These are phyloP conservation scores for Lithobates pipiens DNA, from an alignment of 2,797 vertebrate genomes.

Conservation along the genomic window DNA sequence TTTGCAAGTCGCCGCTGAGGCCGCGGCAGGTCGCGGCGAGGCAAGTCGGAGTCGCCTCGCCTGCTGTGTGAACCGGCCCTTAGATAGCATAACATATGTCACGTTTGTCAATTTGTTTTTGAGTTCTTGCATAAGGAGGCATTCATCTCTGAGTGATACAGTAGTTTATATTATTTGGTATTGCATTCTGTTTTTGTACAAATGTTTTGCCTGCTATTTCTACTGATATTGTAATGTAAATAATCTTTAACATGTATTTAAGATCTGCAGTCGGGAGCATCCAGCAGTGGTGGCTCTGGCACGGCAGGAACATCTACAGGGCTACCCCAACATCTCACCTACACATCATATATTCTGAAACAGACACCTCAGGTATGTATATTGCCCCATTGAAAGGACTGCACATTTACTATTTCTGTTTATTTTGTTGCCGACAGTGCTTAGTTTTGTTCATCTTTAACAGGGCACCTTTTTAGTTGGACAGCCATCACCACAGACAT, in stretches of 20 bases:
- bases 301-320: constrained; percentile 83
- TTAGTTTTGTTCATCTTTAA: constrained; percentile 16
- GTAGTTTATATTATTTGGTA: too few species aligned
- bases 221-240: not conserved
- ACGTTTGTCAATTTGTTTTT: not conserved
- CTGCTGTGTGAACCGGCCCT: too few species aligned
- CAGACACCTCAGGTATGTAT: constrained; percentile 94
- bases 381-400: not conserved
- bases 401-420: not conserved
- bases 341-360: constrained; percentile 97
- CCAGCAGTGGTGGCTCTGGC: constrained; percentile 75
- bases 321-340: constrained; percentile 92
- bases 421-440: not conserved
- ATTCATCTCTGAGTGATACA: too few species aligned
- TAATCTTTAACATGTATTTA: constrained; percentile 63
- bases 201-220: not conserved
- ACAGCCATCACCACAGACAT: constrained; percentile 87
- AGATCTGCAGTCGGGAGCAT: constrained; percentile 86
- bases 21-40: too few species aligned
- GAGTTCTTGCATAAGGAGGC: not conserved
- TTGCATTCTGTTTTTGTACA: too few species aligned
- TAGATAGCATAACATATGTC: too few species aligned
- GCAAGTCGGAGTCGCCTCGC: too few species aligned
- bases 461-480: constrained; percentile 98
- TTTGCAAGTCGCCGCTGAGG: too few species aligned